phyloP scores from a whole-genome alignment of 2,113 vertebrate species.

The Mormyrus lacerda region DNA sequence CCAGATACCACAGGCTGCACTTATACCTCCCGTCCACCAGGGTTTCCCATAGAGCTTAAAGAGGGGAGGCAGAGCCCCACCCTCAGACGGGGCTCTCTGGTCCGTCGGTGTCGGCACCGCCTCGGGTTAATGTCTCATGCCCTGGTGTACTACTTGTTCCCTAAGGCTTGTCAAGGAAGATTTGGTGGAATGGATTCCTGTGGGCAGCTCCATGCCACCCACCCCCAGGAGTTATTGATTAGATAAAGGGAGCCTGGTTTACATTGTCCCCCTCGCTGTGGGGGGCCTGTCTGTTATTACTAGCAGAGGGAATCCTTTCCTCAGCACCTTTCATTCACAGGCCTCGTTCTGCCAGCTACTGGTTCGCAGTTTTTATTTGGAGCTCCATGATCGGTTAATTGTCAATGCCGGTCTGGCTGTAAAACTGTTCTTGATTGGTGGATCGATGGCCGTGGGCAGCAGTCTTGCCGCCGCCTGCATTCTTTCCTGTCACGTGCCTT shows the following conservation, averaged over 20 bases:
- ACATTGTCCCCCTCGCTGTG: conserved; percentile 36
- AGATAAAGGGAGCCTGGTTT: conserved; percentile 40
- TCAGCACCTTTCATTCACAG: not conserved
- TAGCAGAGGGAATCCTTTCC: conserved; percentile 28
- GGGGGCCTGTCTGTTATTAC: conserved; percentile 26
- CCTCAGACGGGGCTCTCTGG: not conserved
- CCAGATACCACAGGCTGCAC: not conserved
- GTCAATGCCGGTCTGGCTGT: not conserved
- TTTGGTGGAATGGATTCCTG: conserved; percentile 5
- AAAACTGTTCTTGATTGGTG: not conserved
- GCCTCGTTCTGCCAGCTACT: not conserved
- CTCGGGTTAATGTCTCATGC: not conserved
- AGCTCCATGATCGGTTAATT: not conserved
- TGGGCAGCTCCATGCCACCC: not conserved
- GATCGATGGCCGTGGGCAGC: not conserved
- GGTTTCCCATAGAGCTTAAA: not conserved
- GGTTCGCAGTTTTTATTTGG: not conserved
- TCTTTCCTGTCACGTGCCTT: not conserved
- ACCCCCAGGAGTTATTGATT: conserved; percentile 43
- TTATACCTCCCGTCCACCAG: not conserved
- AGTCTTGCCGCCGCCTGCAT: not conserved
- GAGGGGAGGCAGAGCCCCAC: not conserved
- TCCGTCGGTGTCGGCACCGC: not conserved
- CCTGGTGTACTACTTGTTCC: not conserved
- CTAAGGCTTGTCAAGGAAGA: conserved; percentile 9